Evolutionary conservation across 2,113 vertebrate species (phyloP), one percentile per base, ranked within the genome.

Genomic region (Neotragus moschatus): DNA sequence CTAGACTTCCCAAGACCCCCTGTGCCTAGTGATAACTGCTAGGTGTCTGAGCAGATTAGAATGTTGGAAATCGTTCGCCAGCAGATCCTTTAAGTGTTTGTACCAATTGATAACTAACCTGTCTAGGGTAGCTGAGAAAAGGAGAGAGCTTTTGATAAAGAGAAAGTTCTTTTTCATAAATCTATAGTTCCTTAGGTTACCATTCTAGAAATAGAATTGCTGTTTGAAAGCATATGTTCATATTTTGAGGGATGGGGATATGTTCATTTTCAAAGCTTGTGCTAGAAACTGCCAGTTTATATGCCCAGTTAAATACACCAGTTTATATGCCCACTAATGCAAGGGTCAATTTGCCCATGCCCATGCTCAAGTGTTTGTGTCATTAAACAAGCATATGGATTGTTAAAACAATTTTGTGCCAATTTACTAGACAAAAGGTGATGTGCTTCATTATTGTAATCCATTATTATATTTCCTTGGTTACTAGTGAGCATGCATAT

Each of bases 191-290:
- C 90, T 70, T 91, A 77, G 43, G 12, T 96, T 92, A 58, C 17
- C 92, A 23, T 80, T 14, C 80, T 89, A 91, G 39, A 81, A 75
- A 77, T 90, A 81, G 61, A 86, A 85, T 93, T 84, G 14, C 75
- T 75, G 2, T 60, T 85, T 81, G 55, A 73, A 79, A 89, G 16
- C 9, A 12, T 70, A 73, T 39, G 21, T 73, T 73, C 36, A 25
- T 73, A 39, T 39, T 73, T 73, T 73, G 36, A 73, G 66, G 36
- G 36, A 39, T 73, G 11, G 21, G 66, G 36, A 39, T 92, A 25
- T 80, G 47, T 95, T 94, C 36, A 19, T 80, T 95, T 93, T 92
- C 86, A 79, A 91, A 95, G 19, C 73, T 92, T 87, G 55, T 55
- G 23, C 25, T 81, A 81, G 53, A 92, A 96, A 88, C 11, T 2